A percentile compares a stretch with the other conserved stretches of the same genome.
Evolutionary conservation across 2,113 vertebrate genomes (phyloP).

Genomic region (Pungitius pungitius): DNA sequence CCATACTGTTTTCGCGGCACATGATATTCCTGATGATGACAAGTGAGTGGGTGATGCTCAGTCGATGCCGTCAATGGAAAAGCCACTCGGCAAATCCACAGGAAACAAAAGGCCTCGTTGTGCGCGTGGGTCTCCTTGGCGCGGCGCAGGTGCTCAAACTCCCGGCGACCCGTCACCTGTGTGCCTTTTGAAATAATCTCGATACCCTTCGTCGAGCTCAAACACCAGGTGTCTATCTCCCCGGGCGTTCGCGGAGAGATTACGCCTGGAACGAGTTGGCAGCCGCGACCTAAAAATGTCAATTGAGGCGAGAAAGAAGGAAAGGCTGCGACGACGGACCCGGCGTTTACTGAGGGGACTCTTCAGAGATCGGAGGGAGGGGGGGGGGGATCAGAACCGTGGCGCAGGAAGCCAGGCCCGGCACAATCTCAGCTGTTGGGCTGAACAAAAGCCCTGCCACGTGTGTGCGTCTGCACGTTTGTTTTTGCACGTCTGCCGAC

Average conservation of each 20-base stretch:
- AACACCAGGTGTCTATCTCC: conserved; percentile 51
- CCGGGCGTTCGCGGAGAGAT: conserved; percentile 37
- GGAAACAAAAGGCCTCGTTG: conserved; percentile 29
- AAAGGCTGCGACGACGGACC: conserved; percentile 18
- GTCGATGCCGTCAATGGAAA: conserved; percentile 67
- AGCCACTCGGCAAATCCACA: conserved; percentile 58
- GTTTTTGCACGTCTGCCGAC: too few relatives aligned
- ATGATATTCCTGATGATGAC: conserved; percentile 77
- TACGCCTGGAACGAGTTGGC: conserved; percentile 17
- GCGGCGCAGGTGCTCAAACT: conserved; percentile 41
- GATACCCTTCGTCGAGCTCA: conserved; percentile 21
- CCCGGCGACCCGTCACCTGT: conserved; percentile 16
- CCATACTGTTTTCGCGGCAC: conserved; percentile 71
- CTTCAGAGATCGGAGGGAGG: too few relatives aligned
- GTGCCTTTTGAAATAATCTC: conserved; percentile 25
- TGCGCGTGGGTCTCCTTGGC: conserved; percentile 5
- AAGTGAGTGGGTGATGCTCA: conserved; percentile 61
- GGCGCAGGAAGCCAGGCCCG: conserved; percentile 48
- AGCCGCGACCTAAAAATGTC: conserved; percentile 20
- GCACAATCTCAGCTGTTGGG: conserved; percentile 51
- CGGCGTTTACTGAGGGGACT: conserved; percentile 26
- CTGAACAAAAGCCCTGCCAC: conserved; percentile 46
- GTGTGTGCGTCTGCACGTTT: too few relatives aligned
- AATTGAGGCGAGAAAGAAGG: conserved; percentile 37
- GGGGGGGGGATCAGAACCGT: conserved; percentile 53